These are phyloP conservation scores for Menidia beryllina DNA, from an alignment of 2,113 vertebrate genomes.

Conservation along the genomic window DNA sequence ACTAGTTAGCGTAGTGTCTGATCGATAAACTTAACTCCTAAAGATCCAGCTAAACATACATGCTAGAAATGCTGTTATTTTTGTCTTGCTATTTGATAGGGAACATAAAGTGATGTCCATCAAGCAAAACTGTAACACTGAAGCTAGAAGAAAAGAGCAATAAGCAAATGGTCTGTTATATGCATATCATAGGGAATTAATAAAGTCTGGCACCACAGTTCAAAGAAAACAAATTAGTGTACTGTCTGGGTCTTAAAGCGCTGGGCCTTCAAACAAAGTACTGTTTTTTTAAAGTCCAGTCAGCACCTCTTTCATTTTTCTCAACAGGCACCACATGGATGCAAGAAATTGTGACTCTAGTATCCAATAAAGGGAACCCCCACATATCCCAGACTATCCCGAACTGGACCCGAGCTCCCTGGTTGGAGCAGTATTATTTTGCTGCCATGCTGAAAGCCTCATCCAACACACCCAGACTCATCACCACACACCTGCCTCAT, in stretches of 20 bases:
- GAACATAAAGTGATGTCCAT: background rate
- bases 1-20: too few relatives aligned
- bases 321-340: conserved; percentile 90
- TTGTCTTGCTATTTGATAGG: background rate
- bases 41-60: background rate
- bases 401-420: conserved; percentile 87
- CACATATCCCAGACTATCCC: conserved; percentile 76
- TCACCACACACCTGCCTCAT: conserved; percentile 88
- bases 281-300: background rate
- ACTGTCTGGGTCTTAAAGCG: background rate
- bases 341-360: conserved; percentile 87
- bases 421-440: conserved; percentile 88
- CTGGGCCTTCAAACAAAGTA: too few relatives aligned
- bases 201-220: background rate
- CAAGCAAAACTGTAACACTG: background rate
- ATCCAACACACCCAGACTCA: conserved; percentile 57
- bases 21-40: too few relatives aligned
- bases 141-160: too few relatives aligned
- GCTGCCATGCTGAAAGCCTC: conserved; percentile 49
- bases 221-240: background rate
- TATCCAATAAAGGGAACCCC: conserved; percentile 79
- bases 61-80: background rate
- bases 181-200: background rate
- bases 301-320: background rate
- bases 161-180: too few relatives aligned